Evolutionary conservation across 2,888 invertebrate genomes (phyloP).

Genomic region (Acleris emargana): DNA sequence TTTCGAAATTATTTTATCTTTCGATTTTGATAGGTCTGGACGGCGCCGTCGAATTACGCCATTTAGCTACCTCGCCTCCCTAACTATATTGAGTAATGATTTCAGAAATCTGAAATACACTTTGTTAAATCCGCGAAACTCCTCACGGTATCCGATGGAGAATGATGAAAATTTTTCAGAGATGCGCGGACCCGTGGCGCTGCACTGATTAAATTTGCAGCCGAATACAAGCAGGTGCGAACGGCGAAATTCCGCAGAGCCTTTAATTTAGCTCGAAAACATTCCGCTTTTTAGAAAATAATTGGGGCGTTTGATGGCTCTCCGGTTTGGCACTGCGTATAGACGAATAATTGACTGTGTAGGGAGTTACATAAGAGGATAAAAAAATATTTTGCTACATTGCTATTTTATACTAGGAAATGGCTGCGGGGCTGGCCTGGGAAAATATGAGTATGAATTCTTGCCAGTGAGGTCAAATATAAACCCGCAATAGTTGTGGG

Average conservation of each 20-base stretch:
- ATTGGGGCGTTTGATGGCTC: conserved; percentile 26
- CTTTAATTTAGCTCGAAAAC: conserved; percentile 22
- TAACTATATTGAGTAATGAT: no score
- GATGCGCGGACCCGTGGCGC: conserved; percentile 9
- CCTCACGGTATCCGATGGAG: conserved; percentile 3
- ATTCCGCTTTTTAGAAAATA: conserved; percentile 25
- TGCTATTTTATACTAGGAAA: no score
- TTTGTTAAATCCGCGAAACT: conserved; percentile 2
- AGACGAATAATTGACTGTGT: background rate
- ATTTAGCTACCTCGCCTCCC: no score
- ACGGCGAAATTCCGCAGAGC: conserved; percentile 5
- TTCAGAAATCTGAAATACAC: background rate
- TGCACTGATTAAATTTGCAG: conserved; percentile 41
- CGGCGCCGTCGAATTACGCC: no score
- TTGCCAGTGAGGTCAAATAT: no score
- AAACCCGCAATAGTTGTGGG: no score
- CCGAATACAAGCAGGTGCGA: conserved; percentile 33
- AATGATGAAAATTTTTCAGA: conserved; percentile 23
- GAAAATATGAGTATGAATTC: no score
- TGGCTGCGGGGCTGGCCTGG: no score
- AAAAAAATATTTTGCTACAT: no score
- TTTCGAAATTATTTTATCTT: no score
- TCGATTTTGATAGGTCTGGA: no score
- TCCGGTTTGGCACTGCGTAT: conserved; percentile 8
- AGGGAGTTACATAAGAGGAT: no score